phyloP scores from a whole-genome alignment of 2,113 vertebrate species.

The Uria lomvia region DNA sequence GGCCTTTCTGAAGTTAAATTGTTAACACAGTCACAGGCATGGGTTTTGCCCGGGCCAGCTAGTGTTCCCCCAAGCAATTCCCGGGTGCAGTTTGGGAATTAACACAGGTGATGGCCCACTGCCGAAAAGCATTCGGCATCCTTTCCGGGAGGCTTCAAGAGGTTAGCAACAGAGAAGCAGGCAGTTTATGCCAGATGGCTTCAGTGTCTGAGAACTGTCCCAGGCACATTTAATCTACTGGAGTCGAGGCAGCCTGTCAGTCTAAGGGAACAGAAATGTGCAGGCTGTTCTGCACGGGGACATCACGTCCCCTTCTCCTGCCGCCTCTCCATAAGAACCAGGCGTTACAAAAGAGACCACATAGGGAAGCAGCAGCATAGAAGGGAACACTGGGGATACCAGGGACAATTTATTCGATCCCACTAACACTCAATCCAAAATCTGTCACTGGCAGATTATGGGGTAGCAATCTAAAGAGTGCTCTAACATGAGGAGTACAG shows the following conservation, averaged over 20 bases:
- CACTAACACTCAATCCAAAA: background rate
- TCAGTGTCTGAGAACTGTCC: background rate
- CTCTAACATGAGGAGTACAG: background rate
- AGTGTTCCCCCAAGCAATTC: background rate
- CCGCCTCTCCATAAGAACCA: background rate
- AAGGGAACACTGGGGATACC: background rate
- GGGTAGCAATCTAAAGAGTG: background rate
- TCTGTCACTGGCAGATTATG: background rate
- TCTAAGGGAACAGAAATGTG: background rate
- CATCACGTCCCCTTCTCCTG: background rate
- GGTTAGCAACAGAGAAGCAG: background rate
- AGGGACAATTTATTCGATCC: background rate
- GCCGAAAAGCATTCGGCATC: background rate
- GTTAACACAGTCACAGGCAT: background rate
- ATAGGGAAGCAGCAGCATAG: background rate
- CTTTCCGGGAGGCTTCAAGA: background rate
- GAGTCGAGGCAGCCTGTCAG: background rate
- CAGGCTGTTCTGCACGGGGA: background rate
- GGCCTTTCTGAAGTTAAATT: background rate
- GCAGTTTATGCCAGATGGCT: background rate
- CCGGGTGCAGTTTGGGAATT: background rate
- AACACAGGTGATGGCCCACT: background rate
- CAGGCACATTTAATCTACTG: background rate
- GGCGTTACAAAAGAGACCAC: background rate
- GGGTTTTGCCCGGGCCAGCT: background rate